A percentile compares a stretch with the other conserved stretches of the same genome.
These are phyloP conservation scores for Chaetorhynchus papuensis DNA, from an alignment of 2,113 vertebrate species.

Conservation along the genomic window DNA sequence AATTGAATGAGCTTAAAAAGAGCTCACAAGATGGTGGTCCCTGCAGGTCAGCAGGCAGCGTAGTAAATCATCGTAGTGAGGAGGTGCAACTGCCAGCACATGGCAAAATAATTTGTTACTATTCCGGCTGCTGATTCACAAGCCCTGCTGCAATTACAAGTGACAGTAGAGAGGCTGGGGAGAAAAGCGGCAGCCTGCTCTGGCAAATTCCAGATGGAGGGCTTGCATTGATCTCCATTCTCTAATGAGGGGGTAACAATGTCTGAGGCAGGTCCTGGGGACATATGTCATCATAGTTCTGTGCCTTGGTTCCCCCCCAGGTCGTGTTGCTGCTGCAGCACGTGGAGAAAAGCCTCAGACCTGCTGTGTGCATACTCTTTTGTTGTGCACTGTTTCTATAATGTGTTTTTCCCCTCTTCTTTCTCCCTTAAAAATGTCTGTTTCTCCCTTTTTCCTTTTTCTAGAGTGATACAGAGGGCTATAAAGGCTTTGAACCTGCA, in stretches of 20 bases:
- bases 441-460: neutral
- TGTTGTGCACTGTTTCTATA: neutral
- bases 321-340: neutral
- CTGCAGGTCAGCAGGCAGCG: neutral
- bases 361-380: neutral
- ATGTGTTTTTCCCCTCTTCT: fast-evolving
- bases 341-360: neutral
- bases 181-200: neutral
- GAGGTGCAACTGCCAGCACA: neutral
- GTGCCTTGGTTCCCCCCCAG: neutral
- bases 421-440: neutral
- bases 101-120: neutral
- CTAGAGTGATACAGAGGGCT: neutral
- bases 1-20: neutral
- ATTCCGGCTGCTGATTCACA: neutral
- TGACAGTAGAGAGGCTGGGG: neutral
- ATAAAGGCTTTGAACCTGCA: neutral
- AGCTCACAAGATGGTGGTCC: constrained; percentile 25
- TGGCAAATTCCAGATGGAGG: neutral
- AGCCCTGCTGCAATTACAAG: neutral
- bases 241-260: neutral
- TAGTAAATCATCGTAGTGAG: neutral
- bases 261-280: neutral
- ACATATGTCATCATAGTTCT: neutral
- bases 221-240: neutral